These are phyloP conservation scores for Leptura quadrifasciata DNA, from an alignment of 2,888 invertebrate species.

Conservation along the genomic window DNA sequence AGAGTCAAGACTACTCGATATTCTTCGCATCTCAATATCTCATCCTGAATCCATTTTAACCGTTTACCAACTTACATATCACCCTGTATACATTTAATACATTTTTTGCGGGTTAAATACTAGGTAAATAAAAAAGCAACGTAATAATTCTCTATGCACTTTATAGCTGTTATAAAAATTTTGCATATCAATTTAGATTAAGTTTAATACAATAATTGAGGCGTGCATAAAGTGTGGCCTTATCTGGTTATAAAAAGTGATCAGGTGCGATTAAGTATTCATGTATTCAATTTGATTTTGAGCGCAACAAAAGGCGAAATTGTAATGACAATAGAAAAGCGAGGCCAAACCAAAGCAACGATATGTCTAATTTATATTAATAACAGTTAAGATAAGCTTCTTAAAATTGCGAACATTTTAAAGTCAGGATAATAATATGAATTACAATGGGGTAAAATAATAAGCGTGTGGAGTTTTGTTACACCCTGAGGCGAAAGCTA, in stretches of 20 bases:
- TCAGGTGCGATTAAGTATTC: slow-evolving; percentile 62
- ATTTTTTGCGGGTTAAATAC: neutral
- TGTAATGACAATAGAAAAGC: slow-evolving; percentile 60
- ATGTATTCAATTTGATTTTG: slow-evolving; percentile 62
- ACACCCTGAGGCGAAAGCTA: slow-evolving; percentile 52
- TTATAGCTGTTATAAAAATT: slow-evolving; percentile 14
- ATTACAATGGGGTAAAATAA: slow-evolving; percentile 59
- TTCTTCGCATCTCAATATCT: no score
- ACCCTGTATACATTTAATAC: no score
- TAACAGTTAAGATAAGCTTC: slow-evolving; percentile 65
- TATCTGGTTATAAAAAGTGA: slow-evolving; percentile 50
- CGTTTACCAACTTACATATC: no score
- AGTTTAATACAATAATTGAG: slow-evolving; percentile 30
- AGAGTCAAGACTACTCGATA: no score
- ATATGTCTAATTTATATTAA: slow-evolving; percentile 64
- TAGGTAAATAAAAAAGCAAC: neutral
- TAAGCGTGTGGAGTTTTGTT: slow-evolving; percentile 56
- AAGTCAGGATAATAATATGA: slow-evolving; percentile 59
- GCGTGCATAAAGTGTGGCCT: slow-evolving; percentile 35
- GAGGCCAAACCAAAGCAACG: slow-evolving; percentile 52
- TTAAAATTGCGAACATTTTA: slow-evolving; percentile 62
- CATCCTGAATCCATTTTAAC: no score
- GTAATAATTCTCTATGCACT: neutral
- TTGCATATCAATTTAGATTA: slow-evolving; percentile 36
- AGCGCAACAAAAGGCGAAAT: slow-evolving; percentile 59